phyloP scores from a whole-genome alignment of 2,797 vertebrate genomes.

The Peromyscus attwateri region DNA sequence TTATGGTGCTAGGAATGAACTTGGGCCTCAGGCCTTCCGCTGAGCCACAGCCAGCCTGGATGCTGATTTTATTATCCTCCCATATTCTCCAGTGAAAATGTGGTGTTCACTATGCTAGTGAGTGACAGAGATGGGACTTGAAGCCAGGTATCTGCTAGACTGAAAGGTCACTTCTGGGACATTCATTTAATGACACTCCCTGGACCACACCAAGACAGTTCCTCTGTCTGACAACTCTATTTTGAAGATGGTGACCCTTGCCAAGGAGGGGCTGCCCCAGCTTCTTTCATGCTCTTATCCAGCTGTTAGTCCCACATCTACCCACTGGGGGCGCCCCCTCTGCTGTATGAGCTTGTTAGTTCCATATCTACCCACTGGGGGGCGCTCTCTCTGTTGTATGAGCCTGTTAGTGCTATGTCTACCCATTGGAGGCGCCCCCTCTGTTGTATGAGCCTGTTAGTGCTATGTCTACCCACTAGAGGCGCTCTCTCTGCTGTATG shows the following conservation, averaged over 20 bases:
- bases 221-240: neutral
- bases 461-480: too few species aligned
- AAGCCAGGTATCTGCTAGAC: neutral
- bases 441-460: too few species aligned
- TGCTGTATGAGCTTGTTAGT: neutral
- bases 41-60: neutral
- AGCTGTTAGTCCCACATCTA: neutral
- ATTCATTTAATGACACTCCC: fast-evolving
- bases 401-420: too few species aligned
- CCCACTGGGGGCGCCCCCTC: too few species aligned
- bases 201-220: neutral
- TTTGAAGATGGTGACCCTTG: neutral
- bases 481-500: too few species aligned
- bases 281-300: neutral
- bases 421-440: too few species aligned
- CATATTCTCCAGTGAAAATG: neutral
- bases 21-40: too few species aligned
- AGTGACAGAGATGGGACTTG: neutral
- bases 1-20: neutral
- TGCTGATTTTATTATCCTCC: neutral
- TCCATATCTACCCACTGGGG: too few species aligned
- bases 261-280: neutral
- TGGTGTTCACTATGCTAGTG: neutral
- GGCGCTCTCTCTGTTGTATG: too few species aligned
- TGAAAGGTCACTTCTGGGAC: neutral